Evolutionary conservation across 1,140 invertebrate genomes (phyloP).

Genomic region (Limonius californicus): DNA sequence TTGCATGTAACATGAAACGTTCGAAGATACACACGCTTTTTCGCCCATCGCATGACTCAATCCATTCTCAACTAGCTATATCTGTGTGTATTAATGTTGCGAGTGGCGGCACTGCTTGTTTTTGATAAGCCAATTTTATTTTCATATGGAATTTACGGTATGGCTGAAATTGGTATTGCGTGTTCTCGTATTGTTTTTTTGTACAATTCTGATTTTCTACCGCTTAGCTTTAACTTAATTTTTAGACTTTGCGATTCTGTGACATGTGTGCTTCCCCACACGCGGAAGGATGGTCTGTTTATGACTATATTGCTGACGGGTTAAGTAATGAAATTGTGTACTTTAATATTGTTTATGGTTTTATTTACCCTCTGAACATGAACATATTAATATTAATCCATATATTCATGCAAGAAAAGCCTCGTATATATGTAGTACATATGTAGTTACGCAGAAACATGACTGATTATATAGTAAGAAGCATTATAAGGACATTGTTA

Average conservation of each 20-base stretch:
- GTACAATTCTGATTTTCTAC: background rate
- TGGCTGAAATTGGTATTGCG: constrained; percentile 1
- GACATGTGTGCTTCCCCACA: background rate
- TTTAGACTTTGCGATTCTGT: background rate
- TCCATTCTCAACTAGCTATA: background rate
- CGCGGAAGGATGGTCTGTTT: no score
- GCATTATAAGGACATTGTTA: no score
- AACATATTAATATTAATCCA: no score
- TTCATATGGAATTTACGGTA: background rate
- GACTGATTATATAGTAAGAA: no score
- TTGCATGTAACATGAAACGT: background rate
- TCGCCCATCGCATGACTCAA: background rate
- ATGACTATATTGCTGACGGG: no score
- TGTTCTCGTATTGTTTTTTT: background rate
- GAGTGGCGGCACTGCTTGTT: background rate
- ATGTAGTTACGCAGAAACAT: no score
- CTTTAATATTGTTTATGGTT: no score
- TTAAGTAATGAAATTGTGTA: no score
- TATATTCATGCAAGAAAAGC: no score
- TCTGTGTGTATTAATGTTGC: background rate
- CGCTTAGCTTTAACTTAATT: background rate
- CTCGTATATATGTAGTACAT: no score
- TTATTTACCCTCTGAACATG: no score
- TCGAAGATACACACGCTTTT: background rate
- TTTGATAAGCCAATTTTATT: background rate